Percentiles rank a stretch among this genome's conserved stretches.
phyloP scores from a whole-genome alignment of 2,797 vertebrate species.

The Rousettus madagascariensis region DNA sequence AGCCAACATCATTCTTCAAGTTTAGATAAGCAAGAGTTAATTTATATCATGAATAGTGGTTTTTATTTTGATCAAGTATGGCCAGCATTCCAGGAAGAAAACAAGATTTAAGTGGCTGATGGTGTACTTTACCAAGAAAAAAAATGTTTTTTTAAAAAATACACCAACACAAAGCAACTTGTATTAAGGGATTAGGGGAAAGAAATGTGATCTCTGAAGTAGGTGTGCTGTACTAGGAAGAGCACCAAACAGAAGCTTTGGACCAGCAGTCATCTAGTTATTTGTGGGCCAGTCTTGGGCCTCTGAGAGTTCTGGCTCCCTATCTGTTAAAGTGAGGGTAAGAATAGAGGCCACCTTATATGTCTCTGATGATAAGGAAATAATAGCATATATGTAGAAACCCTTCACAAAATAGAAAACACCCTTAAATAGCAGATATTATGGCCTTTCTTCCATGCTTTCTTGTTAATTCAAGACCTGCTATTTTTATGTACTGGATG shows the following conservation, averaged over 20 bases:
- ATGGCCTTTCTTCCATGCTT: slow-evolving; percentile 38
- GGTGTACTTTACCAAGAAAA: background rate
- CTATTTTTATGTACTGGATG: slow-evolving; percentile 32
- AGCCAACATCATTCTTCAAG: background rate
- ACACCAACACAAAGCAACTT: background rate
- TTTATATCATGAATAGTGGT: background rate
- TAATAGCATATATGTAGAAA: background rate
- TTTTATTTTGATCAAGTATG: slow-evolving; percentile 28
- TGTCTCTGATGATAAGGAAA: slow-evolving; percentile 17
- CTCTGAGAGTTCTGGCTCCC: background rate
- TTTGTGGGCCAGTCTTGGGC: background rate
- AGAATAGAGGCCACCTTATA: background rate
- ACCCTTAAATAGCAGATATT: background rate
- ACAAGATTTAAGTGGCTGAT: background rate
- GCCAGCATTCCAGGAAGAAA: slow-evolving; percentile 17
- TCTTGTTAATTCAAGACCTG: background rate
- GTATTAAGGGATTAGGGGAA: slow-evolving; percentile 14
- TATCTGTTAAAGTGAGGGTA: background rate
- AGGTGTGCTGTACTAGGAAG: background rate
- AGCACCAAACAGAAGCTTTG: background rate
- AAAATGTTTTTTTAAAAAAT: slow-evolving; percentile 3
- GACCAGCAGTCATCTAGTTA: background rate
- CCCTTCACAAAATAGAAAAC: slow-evolving; percentile 32
- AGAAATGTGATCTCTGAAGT: background rate
- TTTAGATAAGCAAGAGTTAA: slow-evolving; percentile 21